A percentile compares a stretch with the other conserved stretches of the same genome.
Conservation (phyloP, 1,140 invertebrate genomes). For the Lasioglossum baleicum region DNA sequence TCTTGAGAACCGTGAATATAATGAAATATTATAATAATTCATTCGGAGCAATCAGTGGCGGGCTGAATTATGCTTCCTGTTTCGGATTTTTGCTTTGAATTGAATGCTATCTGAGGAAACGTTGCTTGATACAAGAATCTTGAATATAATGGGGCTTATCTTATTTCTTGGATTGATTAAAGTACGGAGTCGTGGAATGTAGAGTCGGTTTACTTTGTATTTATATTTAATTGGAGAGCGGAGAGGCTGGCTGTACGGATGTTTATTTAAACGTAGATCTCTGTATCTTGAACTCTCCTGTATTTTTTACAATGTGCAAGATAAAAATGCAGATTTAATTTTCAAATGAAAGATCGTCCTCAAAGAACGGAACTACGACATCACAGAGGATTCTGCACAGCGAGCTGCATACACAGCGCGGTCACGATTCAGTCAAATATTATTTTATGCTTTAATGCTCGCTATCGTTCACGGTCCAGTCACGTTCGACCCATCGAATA, state of each 20-base stretch:
- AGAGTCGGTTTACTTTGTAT: too few relatives aligned
- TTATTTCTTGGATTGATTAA: not conserved
- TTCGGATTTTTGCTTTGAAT: not conserved
- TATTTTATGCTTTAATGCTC: slow-evolving; percentile 23
- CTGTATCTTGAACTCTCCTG: too few relatives aligned
- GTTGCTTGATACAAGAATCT: not conserved
- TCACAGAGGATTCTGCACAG: not conserved
- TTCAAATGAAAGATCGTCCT: not conserved
- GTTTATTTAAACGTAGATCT: too few relatives aligned
- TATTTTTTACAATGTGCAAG: too few relatives aligned
- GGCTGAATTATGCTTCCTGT: not conserved
- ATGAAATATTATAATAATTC: slow-evolving; percentile 7
- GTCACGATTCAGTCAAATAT: slow-evolving; percentile 13
- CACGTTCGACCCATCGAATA: not conserved
- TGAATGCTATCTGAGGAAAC: not conserved
- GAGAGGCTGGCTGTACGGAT: too few relatives aligned
- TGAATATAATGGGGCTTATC: not conserved
- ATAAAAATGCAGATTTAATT: not conserved
- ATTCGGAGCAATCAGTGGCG: not conserved
- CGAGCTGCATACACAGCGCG: not conserved
- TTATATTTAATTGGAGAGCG: too few relatives aligned
- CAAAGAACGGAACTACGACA: not conserved
- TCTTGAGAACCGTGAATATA: not conserved
- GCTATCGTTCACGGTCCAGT: not conserved
- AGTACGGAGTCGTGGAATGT: too few relatives aligned